Conservation (phyloP, 1,140 invertebrate genomes). For the Brachionus rubens region DNA sequence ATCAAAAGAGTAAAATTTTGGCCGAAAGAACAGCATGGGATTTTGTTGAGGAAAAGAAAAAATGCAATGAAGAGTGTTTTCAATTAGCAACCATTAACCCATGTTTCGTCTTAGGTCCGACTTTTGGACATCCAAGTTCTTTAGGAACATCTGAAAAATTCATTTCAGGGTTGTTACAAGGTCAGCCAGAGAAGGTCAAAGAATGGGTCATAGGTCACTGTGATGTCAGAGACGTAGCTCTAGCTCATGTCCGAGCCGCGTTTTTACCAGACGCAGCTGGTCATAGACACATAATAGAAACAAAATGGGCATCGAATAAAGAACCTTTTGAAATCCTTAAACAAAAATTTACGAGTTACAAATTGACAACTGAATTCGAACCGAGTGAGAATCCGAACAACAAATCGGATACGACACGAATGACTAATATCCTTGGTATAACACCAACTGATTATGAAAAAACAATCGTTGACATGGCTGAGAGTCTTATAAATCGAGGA, state of each 20-base stretch:
- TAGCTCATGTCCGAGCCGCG: slow-evolving; percentile 63
- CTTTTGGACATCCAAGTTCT: slow-evolving; percentile 48
- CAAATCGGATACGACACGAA: slow-evolving; percentile 48
- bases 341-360: neutral
- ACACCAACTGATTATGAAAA: slow-evolving; percentile 56
- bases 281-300: slow-evolving; percentile 51
- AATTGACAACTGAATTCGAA: slow-evolving; percentile 1
- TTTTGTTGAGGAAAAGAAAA: slow-evolving; percentile 61
- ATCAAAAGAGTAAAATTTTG: slow-evolving; percentile 63
- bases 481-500: slow-evolving; percentile 61
- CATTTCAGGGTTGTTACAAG: neutral
- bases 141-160: slow-evolving; percentile 55
- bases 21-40: slow-evolving; percentile 67
- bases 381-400: neutral
- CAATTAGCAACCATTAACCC: slow-evolving; percentile 65
- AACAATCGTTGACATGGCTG: slow-evolving; percentile 62
- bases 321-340: slow-evolving; percentile 18
- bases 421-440: slow-evolving; percentile 58
- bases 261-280: slow-evolving; percentile 59
- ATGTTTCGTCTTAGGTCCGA: slow-evolving; percentile 63
- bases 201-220: slow-evolving; percentile 49
- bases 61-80: slow-evolving; percentile 56
- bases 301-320: slow-evolving; percentile 1
- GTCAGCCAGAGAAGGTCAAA: neutral
- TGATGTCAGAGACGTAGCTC: slow-evolving; percentile 65